These are phyloP conservation scores for Drosophila barbarae DNA, from an alignment of 2,888 invertebrate species.

Conservation along the genomic window DNA sequence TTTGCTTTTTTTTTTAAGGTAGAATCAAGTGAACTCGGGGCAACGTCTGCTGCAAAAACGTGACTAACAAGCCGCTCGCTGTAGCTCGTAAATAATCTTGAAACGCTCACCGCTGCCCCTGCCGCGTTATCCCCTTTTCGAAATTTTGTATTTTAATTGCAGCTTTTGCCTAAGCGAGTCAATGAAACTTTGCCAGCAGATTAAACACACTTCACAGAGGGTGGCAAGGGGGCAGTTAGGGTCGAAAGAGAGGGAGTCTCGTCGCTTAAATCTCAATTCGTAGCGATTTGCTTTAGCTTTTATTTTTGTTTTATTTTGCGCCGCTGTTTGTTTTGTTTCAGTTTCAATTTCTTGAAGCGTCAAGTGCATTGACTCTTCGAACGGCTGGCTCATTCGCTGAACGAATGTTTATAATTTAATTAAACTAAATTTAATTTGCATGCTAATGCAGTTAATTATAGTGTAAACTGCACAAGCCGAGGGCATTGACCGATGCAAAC, in stretches of 20 bases:
- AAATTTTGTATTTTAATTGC: constrained; percentile 34
- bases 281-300: constrained; percentile 9
- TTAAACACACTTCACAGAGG: constrained; percentile 13
- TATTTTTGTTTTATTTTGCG: constrained; percentile 14
- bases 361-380: constrained; percentile 61
- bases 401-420: constrained; percentile 57
- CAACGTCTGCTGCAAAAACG: constrained; percentile 50
- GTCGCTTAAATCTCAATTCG: constrained; percentile 16
- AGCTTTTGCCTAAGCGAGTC: constrained; percentile 37
- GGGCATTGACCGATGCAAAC: constrained; percentile 40
- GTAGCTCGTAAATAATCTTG: constrained; percentile 33
- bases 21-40: constrained; percentile 14
- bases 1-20: neutral
- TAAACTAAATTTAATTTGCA: constrained; percentile 71
- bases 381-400: neutral
- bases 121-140: neutral
- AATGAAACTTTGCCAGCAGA: constrained; percentile 47
- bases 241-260: neutral
- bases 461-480: constrained; percentile 54
- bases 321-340: constrained; percentile 38
- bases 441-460: constrained; percentile 61
- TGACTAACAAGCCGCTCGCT: constrained; percentile 53
- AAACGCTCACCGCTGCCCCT: constrained; percentile 1
- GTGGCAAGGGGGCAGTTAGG: neutral
- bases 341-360: constrained; percentile 43